phyloP scores from a whole-genome alignment of 2,113 vertebrate genomes.

The Stegastes partitus region DNA sequence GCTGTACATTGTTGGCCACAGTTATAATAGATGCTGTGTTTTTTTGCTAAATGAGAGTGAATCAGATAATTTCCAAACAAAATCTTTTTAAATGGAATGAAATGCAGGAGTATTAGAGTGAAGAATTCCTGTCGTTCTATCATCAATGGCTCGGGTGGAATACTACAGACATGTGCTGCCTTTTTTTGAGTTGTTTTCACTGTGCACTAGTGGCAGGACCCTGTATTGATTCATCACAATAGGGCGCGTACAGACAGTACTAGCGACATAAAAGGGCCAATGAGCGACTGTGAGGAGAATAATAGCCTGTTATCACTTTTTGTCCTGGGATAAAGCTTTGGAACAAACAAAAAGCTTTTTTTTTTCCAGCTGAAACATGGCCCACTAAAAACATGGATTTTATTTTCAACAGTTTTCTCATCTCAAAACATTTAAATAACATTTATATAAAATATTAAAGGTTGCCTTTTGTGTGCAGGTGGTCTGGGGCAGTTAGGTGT shows the following conservation, averaged over 20 bases:
- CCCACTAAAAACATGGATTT: slow-evolving; percentile 36
- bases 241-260: slow-evolving; percentile 67
- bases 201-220: slow-evolving; percentile 37
- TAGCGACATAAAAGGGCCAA: slow-evolving; percentile 60
- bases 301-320: slow-evolving; percentile 70
- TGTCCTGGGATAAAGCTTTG: slow-evolving; percentile 72
- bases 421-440: not conserved
- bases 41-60: not conserved
- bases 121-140: not conserved
- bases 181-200: slow-evolving; percentile 66
- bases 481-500: slow-evolving; percentile 85
- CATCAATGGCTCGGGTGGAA: not conserved
- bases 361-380: slow-evolving; percentile 14
- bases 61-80: not conserved
- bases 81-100: not conserved
- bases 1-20: slow-evolving; percentile 9
- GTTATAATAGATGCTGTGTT: not conserved
- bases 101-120: not conserved
- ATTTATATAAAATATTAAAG: not conserved
- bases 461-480: slow-evolving; percentile 71
- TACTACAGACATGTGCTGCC: slow-evolving; percentile 18
- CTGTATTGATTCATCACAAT: slow-evolving; percentile 74
- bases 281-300: slow-evolving; percentile 49
- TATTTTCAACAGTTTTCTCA: not conserved
- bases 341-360: slow-evolving; percentile 58